Percentiles rank a stretch among this genome's conserved stretches.
phyloP scores from a whole-genome alignment of 2,113 vertebrate genomes.

The Pantherophis guttatus region DNA sequence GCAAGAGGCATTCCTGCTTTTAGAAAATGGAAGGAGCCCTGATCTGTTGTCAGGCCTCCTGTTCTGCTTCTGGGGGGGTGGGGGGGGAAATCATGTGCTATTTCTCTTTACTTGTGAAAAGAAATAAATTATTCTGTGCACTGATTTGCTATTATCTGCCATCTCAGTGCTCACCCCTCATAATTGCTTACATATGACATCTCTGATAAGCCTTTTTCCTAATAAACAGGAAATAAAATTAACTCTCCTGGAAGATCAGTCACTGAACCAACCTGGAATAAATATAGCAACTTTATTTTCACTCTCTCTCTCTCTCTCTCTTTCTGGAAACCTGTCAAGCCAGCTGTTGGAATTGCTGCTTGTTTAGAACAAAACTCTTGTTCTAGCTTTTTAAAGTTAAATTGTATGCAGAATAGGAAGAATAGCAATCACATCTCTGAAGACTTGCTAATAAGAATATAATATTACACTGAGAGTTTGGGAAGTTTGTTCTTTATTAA shows the following conservation, averaged over 20 bases:
- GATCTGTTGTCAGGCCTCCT: constrained; percentile 42
- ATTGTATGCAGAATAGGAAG: constrained; percentile 55
- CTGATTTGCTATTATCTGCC: constrained; percentile 66
- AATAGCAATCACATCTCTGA: constrained; percentile 36
- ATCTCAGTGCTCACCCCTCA: constrained; percentile 68
- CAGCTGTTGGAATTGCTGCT: constrained; percentile 67
- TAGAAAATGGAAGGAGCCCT: constrained; percentile 48
- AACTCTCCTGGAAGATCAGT: constrained; percentile 67
- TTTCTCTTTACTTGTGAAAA: constrained; percentile 69
- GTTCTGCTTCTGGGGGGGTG: constrained; percentile 51
- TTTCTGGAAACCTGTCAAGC: constrained; percentile 72
- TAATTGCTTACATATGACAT: constrained; percentile 69
- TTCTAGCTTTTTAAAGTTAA: constrained; percentile 46
- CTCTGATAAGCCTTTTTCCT: constrained; percentile 70
- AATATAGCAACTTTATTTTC: constrained; percentile 69
- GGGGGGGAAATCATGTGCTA: constrained; percentile 55
- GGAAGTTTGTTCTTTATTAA: constrained; percentile 34
- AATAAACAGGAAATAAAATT: constrained; percentile 78
- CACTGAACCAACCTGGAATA: constrained; percentile 63
- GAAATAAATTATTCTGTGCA: constrained; percentile 65
- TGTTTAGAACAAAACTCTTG: constrained; percentile 67
- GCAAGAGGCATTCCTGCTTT: constrained; percentile 42
- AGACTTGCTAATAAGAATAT: background rate
- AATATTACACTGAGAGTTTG: background rate
- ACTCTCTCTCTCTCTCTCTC: background rate